phyloP scores from a whole-genome alignment of 2,888 invertebrate genomes.

The Cephonodes hylas region DNA sequence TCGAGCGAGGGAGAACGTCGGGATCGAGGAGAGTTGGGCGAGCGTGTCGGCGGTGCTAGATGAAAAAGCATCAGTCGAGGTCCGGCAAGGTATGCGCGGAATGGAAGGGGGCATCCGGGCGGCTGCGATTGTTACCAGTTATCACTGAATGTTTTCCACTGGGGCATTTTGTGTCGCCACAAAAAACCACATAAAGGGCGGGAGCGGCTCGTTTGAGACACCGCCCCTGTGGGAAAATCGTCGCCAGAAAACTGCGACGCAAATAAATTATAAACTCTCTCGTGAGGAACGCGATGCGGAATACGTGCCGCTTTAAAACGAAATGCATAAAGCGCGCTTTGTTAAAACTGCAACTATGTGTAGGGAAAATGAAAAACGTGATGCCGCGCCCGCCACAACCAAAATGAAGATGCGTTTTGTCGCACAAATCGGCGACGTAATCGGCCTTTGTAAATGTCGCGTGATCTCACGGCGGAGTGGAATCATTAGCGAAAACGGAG shows the following conservation, averaged over 20 bases:
- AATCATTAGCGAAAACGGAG: conserved; percentile 78
- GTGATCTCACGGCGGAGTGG: conserved; percentile 54
- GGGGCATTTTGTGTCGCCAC: conserved; percentile 77
- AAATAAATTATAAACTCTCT: conserved; percentile 79
- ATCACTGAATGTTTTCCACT: conserved; percentile 81
- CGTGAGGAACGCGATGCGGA: conserved; percentile 66
- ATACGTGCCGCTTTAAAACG: conserved; percentile 46
- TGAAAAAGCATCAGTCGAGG: conserved; percentile 74
- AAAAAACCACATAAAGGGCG: conserved; percentile 80
- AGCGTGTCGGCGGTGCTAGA: conserved; percentile 53
- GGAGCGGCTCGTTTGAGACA: conserved; percentile 78
- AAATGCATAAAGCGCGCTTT: conserved; percentile 54
- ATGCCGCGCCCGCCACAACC: conserved; percentile 3
- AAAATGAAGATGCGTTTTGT: conserved; percentile 46
- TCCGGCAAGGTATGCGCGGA: conserved; percentile 75
- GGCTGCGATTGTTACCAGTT: conserved; percentile 81
- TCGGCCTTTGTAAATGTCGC: conserved; percentile 65
- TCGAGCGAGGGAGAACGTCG: conserved; percentile 27
- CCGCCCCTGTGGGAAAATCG: conserved; percentile 80
- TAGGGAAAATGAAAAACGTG: conserved; percentile 24
- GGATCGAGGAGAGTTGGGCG: conserved; percentile 49
- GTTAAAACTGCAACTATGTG: conserved; percentile 50
- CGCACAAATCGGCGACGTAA: conserved; percentile 53
- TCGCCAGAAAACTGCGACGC: conserved; percentile 79
- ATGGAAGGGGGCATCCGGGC: conserved; percentile 78